Conservation (phyloP, 2,888 invertebrate species). For the Agonopterix arenella region DNA sequence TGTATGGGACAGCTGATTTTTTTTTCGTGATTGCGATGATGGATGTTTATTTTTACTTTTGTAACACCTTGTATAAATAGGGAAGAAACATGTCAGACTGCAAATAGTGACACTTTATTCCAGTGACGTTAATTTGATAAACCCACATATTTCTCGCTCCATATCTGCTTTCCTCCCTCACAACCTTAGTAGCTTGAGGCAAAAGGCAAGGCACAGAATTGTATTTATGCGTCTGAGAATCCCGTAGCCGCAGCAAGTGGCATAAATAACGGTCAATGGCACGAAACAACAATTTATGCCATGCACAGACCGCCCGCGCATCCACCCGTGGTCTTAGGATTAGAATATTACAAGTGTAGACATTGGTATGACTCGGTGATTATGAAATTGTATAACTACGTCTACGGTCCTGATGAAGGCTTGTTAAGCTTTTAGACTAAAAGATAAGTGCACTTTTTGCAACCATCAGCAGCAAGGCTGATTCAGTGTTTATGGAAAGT, state of each 20-base stretch:
- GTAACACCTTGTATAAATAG: no score
- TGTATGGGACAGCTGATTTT: no score
- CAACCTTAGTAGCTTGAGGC: slow-evolving; percentile 2
- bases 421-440: no score
- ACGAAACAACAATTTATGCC: slow-evolving; percentile 48
- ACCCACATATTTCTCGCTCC: background rate
- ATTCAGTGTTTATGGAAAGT: no score
- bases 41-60: no score
- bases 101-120: no score
- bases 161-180: background rate
- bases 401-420: background rate
- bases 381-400: background rate
- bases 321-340: background rate
- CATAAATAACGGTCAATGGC: slow-evolving; percentile 51
- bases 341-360: background rate
- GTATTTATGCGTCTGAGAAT: slow-evolving; percentile 61
- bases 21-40: no score
- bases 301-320: background rate
- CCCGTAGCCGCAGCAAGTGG: slow-evolving; percentile 20
- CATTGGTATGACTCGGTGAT: no score
- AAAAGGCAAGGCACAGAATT: slow-evolving; percentile 15
- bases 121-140: no score
- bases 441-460: no score
- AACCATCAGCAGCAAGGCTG: no score
- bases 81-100: background rate